These are phyloP conservation scores for Heloderma charlesbogerti DNA, from an alignment of 2,113 vertebrate genomes.

Conservation along the genomic window DNA sequence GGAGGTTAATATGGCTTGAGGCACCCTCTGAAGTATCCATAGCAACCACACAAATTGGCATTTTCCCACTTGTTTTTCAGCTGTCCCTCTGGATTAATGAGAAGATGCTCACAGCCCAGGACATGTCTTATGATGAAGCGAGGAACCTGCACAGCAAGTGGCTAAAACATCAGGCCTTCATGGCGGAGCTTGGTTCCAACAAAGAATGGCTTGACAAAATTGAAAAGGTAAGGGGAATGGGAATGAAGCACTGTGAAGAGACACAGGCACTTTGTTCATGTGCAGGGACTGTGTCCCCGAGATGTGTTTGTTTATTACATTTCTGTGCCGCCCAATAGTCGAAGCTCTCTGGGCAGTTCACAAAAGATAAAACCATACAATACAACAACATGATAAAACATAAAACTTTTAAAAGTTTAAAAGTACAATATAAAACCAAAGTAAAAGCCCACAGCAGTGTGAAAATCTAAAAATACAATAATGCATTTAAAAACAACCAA, in stretches of 20 bases:
- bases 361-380: no score
- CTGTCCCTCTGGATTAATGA: constrained; percentile 98
- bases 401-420: no score
- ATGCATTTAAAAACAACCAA: no score
- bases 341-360: no score
- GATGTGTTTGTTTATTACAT: background rate
- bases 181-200: constrained; percentile 97
- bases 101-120: constrained; percentile 99
- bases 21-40: background rate
- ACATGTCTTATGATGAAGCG: constrained; percentile 99
- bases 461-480: no score
- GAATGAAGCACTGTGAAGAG: background rate
- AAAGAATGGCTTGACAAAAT: constrained; percentile 99
- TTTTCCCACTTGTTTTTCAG: constrained; percentile 71
- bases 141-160: constrained; percentile 97
- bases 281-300: background rate
- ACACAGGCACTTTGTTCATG: background rate
- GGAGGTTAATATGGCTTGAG: background rate
- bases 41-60: background rate
- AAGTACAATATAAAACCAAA: no score
- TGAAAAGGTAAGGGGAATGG: constrained; percentile 83
- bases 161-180: constrained; percentile 96
- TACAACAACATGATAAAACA: no score
- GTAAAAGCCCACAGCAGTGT: no score
- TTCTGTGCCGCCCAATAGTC: background rate